Evolutionary conservation across 2,888 invertebrate genomes (phyloP).

Genomic region (Lasioglossum zephyrum): DNA sequence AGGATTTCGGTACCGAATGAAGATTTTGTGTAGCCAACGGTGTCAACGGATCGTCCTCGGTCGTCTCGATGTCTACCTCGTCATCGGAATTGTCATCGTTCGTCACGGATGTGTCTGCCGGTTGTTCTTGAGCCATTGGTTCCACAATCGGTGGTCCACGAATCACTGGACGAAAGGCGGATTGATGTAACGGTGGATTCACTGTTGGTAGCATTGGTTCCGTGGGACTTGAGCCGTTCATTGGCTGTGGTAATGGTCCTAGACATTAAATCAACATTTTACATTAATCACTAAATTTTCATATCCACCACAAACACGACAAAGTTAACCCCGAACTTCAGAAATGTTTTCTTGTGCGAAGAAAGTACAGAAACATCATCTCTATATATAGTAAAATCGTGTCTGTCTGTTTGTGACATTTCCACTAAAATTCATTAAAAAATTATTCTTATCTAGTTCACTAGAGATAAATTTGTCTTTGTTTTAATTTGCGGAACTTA

Average conservation of each 20-base stretch:
- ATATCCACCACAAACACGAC: background rate
- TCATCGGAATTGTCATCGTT: constrained; percentile 90
- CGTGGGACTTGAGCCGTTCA: constrained; percentile 79
- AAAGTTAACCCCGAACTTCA: background rate
- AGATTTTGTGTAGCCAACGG: constrained; percentile 72
- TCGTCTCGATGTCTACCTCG: constrained; percentile 94
- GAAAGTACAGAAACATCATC: background rate
- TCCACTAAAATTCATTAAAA: too few species aligned
- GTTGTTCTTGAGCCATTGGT: constrained; percentile 75
- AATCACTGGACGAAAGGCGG: constrained; percentile 87
- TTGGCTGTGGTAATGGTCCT: constrained; percentile 85
- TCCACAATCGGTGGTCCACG: constrained; percentile 79
- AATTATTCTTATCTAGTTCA: too few species aligned
- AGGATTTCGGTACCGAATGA: constrained; percentile 75
- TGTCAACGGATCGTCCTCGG: constrained; percentile 89
- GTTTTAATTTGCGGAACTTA: too few species aligned
- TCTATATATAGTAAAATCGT: too few species aligned
- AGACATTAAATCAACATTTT: background rate
- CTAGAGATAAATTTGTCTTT: too few species aligned
- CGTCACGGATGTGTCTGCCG: constrained; percentile 80
- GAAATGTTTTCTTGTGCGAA: too few species aligned
- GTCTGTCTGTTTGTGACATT: too few species aligned
- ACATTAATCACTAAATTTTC: background rate
- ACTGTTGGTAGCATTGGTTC: constrained; percentile 79
- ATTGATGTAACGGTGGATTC: constrained; percentile 84